Conservation (phyloP, 2,113 vertebrate species). For the Eidolon helvum region DNA sequence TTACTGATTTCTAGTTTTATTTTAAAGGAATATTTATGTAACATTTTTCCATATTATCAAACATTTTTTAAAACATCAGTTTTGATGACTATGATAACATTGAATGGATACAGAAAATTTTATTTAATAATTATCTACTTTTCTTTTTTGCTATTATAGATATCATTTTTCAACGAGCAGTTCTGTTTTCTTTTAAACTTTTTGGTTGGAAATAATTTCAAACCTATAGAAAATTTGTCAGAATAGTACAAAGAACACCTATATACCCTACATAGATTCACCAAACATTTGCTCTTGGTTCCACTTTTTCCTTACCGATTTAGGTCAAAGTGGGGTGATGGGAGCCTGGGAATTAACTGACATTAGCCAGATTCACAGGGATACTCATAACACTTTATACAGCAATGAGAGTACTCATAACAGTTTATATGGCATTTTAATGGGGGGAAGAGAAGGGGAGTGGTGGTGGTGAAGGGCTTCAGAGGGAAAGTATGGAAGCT, state of each 20-base stretch:
- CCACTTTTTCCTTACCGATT: neutral
- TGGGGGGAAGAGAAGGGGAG: neutral
- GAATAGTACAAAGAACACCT: neutral
- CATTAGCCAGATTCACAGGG: neutral
- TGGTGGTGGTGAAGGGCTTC: neutral
- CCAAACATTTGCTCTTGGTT: neutral
- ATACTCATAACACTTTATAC: neutral
- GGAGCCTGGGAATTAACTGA: neutral
- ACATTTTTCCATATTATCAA: neutral
- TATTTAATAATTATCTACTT: neutral
- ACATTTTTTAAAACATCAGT: neutral
- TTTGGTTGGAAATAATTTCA: neutral
- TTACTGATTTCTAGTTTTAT: neutral
- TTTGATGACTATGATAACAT: neutral
- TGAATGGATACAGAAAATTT: neutral
- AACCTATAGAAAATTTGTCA: neutral
- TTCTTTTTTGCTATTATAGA: neutral
- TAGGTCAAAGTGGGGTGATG: neutral
- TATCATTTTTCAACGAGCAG: neutral
- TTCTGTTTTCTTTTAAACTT: neutral
- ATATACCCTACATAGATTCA: neutral
- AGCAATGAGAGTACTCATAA: neutral
- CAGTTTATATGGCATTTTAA: neutral
- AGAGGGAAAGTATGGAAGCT: neutral
- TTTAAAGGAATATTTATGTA: neutral